Conservation (phyloP, 2,113 vertebrate species). For the Chamaetylas fuelleborni region DNA sequence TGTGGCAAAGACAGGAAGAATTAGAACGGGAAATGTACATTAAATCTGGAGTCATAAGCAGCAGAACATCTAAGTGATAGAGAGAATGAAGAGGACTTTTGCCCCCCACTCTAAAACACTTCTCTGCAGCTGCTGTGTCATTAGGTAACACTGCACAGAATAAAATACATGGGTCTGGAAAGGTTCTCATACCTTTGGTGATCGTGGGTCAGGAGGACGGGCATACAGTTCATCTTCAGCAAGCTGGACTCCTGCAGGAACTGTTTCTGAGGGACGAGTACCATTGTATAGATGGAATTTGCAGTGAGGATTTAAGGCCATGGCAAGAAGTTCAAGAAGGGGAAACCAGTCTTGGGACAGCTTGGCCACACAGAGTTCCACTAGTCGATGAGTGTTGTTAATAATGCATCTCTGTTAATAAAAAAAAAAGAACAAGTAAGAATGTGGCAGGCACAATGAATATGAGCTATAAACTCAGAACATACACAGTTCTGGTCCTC, state of each 20-base stretch:
- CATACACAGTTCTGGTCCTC: neutral
- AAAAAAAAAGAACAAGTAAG: neutral
- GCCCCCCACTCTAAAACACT: neutral
- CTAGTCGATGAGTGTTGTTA: slow-evolving; percentile 97
- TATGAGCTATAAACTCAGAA: neutral
- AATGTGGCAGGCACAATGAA: neutral
- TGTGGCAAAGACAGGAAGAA: neutral
- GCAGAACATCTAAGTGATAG: neutral
- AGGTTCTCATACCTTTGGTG: slow-evolving; percentile 86
- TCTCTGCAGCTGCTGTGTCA: neutral
- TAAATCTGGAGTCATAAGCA: neutral
- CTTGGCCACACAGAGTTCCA: slow-evolving; percentile 98
- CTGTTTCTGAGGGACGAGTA: slow-evolving; percentile 96
- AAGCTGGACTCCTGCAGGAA: slow-evolving; percentile 93
- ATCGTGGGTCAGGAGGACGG: slow-evolving; percentile 95
- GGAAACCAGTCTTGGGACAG: slow-evolving; percentile 99
- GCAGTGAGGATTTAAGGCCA: slow-evolving; percentile 99
- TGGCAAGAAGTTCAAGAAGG: slow-evolving; percentile 97
- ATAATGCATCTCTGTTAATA: slow-evolving; percentile 95
- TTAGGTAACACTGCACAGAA: neutral
- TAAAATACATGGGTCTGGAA: neutral
- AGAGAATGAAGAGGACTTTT: neutral
- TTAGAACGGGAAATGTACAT: neutral
- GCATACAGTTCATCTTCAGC: slow-evolving; percentile 97
- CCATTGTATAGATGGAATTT: slow-evolving; percentile 99